Base-by-base conservation (phyloP, 2,888 invertebrate genomes). In the Drosophila histrio region DNA sequence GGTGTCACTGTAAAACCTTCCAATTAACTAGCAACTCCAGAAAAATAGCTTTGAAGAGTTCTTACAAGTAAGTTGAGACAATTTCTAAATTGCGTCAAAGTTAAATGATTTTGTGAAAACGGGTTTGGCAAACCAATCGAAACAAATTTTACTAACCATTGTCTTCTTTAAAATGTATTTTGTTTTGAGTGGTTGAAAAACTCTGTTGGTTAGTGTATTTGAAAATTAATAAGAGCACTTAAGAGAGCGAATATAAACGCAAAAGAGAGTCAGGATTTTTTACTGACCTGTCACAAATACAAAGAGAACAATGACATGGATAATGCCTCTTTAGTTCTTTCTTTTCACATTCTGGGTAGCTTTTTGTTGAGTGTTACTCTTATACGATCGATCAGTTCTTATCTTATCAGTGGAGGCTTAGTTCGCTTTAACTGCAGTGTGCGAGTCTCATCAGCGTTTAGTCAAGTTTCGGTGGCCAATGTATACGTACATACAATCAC, bases 371-470 rank as follows among this genome's bases (percentile, higher is more conserved):
- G n/a, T 9, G 36, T 5, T 5, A 9, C 71, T 72, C 73, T 72
- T 62, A 73, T 73, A 69, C 70, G 30, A 52, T 77, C 78, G 41
- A 73, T 65, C 56, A 61, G 30, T 8, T 38, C 64, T 69, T 86
- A 87, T 84, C 87, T 84, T 75, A 82, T 87, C 87, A 61, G 68
- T 21, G 30, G 47, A 41, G 60, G 62, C 63, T 70, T 71, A 60
- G 53, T 69, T 56, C 50, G 70, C 50, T 60, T 77, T 67, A 77
- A 53, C 46, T 52, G 43, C 54, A 52, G 65, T 49, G 36, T 30
- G 28, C 28, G 32, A 59, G 57, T 46, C 56, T 47, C 26, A 30
- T 13, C 49, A 58, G 21, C 36, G 52, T 72, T 87, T 72, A 88
- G 89, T 87, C 71, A 70, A 70, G 67, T 65, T 79, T 78, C 66